Evolutionary conservation across 2,888 invertebrate species (phyloP), one percentile per base, ranked within the genome.

Genomic region (Caradrina kadenii): DNA sequence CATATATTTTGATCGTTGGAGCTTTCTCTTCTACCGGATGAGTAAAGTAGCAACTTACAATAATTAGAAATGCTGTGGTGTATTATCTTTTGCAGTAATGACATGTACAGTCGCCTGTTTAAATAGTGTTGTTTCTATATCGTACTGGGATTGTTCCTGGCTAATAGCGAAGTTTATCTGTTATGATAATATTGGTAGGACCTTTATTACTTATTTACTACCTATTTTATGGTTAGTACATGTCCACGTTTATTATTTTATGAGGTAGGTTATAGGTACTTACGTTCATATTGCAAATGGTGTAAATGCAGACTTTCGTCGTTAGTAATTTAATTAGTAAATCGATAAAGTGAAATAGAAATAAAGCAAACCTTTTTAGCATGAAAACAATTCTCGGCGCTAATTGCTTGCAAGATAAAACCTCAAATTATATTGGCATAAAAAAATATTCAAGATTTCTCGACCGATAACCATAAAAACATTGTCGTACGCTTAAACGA

Each of bases 1-100:
- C 76, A 79, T 77, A 82, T 84, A 82, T 84, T 82, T 79, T 76
- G 69, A 81, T 73, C 64, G 73, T 50, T 52, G 56, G 58, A 39
- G 68, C 85, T 83, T 84, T 83, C 85, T 71, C 81, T 64, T 78
- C 26, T 55, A 45, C 54, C 62, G 39, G 68, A 69, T 63, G 68
- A 66, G 59, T 59, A 17, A n/a, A 63, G 63, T 69, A 63, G 71
- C 62, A 59, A 65, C 63, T 63, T 64, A 53, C 62, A 53, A 54
- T 63, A 62, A 67, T 71, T 80, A 76, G 59, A 81, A 66, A 54
- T 45, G 48, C 10, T 63, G 52, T 66, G 48, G 60, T 59, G 50
- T 61, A 49, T 66, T 56, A 58, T 60, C 45, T 78, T 26, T 53
- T 64, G 17, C 48, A 10, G 21, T 75, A 79, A 62, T 50, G 11